phyloP scores from a whole-genome alignment of 2,888 invertebrate genomes.

The Acleris holmiana region DNA sequence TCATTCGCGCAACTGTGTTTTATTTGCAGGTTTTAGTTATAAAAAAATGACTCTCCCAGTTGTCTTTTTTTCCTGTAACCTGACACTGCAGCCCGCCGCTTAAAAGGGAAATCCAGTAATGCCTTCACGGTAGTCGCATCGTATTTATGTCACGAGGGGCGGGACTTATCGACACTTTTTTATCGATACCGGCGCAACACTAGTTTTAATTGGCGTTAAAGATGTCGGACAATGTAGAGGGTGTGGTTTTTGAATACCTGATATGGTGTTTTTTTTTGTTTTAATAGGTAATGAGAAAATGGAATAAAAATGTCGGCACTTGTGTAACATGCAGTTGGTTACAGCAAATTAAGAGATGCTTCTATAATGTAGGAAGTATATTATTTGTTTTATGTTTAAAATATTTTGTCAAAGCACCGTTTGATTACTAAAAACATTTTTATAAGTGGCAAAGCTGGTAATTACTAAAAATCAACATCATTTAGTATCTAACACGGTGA shows the following conservation, averaged over 20 bases:
- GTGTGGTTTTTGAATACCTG: conserved; percentile 1
- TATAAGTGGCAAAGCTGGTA: too few species aligned
- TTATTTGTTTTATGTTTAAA: too few species aligned
- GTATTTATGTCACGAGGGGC: conserved; percentile 65
- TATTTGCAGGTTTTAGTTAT: background rate
- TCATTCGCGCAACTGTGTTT: background rate
- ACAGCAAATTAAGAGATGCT: too few species aligned
- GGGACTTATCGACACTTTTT: conserved; percentile 41
- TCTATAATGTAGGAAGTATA: too few species aligned
- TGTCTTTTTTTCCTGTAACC: conserved; percentile 55
- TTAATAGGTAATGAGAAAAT: too few species aligned
- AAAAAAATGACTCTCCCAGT: conserved; percentile 3
- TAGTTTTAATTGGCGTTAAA: conserved; percentile 67
- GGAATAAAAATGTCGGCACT: too few species aligned
- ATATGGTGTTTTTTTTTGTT: conserved; percentile 1
- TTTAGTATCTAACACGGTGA: too few species aligned
- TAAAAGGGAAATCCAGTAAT: conserved; percentile 77
- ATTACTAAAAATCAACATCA: too few species aligned
- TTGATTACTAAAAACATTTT: too few species aligned
- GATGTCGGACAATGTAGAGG: conserved; percentile 28
- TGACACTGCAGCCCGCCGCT: conserved; percentile 67
- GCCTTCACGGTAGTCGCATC: conserved; percentile 73
- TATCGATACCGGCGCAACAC: conserved; percentile 57
- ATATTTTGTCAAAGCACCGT: too few species aligned
- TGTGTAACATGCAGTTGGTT: too few species aligned